Conservation (phyloP, 1,140 invertebrate genomes). For the Polyergus mexicanus region DNA sequence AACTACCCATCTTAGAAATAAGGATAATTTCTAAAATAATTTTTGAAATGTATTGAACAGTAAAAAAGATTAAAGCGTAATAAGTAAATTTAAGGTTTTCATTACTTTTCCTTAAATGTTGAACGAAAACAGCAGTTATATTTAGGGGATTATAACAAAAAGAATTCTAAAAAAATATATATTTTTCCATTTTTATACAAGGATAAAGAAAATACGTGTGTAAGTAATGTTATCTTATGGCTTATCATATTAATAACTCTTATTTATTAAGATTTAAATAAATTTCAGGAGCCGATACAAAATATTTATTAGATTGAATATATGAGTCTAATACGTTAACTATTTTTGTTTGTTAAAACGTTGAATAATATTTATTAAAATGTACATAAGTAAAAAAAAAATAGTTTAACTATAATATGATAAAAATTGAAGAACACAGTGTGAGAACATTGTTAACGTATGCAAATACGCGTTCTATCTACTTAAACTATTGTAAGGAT, state of each 20-base stretch:
- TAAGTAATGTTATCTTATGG: constrained; percentile 1
- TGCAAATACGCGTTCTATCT: constrained; percentile 34
- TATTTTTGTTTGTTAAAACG: constrained; percentile 14
- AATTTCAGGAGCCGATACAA: neutral
- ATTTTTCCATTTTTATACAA: neutral
- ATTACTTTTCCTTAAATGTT: neutral
- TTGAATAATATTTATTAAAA: constrained; percentile 43
- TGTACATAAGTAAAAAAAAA: constrained; percentile 39
- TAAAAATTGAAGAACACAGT: constrained; percentile 36
- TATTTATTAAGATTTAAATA: neutral
- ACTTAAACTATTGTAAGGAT: constrained; percentile 35
- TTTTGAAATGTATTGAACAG: neutral
- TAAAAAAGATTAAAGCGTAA: neutral
- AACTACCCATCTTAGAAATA: neutral
- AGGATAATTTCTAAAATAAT: neutral
- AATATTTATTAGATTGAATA: constrained; percentile 19
- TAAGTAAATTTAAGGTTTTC: constrained; percentile 5
- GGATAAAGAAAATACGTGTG: neutral
- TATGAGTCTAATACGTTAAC: constrained; percentile 10
- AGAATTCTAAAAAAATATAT: neutral
- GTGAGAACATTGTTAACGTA: constrained; percentile 22
- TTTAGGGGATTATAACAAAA: neutral
- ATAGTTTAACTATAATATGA: constrained; percentile 26
- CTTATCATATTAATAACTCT: constrained; percentile 3
- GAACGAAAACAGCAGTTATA: neutral